Evolutionary conservation across 2,113 vertebrate genomes (phyloP).

Genomic region (Paralichthys olivaceus): DNA sequence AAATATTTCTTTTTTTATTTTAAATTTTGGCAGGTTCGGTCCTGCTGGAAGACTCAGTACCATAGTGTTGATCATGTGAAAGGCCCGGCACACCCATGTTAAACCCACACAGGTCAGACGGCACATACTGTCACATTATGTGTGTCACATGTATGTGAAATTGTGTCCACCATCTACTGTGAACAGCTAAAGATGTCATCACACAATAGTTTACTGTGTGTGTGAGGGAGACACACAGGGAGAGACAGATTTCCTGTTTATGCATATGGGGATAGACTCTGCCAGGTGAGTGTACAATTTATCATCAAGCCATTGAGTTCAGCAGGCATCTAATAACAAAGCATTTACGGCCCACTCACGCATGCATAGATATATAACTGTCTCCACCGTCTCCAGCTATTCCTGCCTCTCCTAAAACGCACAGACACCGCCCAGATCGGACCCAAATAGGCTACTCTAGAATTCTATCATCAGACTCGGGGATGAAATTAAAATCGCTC

Average conservation of each 20-base stretch:
- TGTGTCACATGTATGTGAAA: constrained; percentile 7
- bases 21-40: too few species aligned
- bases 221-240: constrained; percentile 2
- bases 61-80: background rate
- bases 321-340: constrained; percentile 82
- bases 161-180: constrained; percentile 11
- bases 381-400: constrained; percentile 64
- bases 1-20: too few species aligned
- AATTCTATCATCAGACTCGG: constrained; percentile 79
- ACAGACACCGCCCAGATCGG: constrained; percentile 63
- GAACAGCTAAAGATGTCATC: constrained; percentile 35
- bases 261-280: constrained; percentile 60
- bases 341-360: constrained; percentile 77
- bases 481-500: constrained; percentile 84
- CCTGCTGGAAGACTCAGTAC: background rate
- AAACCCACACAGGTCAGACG: background rate
- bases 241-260: constrained; percentile 67
- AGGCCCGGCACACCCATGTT: background rate
- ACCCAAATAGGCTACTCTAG: constrained; percentile 70
- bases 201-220: constrained; percentile 19
- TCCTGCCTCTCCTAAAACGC: constrained; percentile 68
- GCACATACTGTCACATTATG: background rate
- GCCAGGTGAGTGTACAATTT: constrained; percentile 75
- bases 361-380: constrained; percentile 79
- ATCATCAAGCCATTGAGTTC: constrained; percentile 73